These are phyloP conservation scores for Coregonus suidteri DNA, from an alignment of 2,797 vertebrate species.

Conservation along the genomic window DNA sequence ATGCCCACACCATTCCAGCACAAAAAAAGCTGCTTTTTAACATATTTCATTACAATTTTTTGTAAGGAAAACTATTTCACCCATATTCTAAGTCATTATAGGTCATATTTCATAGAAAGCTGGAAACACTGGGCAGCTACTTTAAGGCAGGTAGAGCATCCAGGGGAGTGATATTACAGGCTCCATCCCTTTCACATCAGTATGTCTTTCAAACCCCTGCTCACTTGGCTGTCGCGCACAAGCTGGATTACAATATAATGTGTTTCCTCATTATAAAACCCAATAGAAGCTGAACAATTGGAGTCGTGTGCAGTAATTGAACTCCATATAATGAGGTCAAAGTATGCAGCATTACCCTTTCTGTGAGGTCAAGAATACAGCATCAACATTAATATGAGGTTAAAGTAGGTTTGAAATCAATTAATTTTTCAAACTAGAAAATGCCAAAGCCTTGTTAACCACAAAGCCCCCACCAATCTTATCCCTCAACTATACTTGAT, in stretches of 20 bases:
- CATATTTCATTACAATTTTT: too few relatives aligned
- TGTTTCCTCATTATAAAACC: slow-evolving; percentile 10
- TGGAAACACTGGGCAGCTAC: too few relatives aligned
- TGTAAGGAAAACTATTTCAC: too few relatives aligned
- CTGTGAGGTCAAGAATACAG: slow-evolving; percentile 35
- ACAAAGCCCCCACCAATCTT: not conserved
- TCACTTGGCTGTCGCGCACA: slow-evolving; percentile 5
- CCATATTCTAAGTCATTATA: too few relatives aligned
- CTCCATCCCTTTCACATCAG: slow-evolving; percentile 10
- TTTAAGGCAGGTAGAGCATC: not conserved
- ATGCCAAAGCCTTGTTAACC: slow-evolving; percentile 52
- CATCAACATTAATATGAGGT: slow-evolving; percentile 56
- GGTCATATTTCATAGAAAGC: too few relatives aligned
- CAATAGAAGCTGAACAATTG: slow-evolving; percentile 2
- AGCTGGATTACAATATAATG: not conserved
- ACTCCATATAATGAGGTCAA: slow-evolving; percentile 36
- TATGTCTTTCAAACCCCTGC: slow-evolving; percentile 1
- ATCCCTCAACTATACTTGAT: not conserved
- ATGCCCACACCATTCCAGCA: too few relatives aligned
- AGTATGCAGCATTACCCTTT: slow-evolving; percentile 29
- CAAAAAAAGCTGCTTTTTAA: too few relatives aligned
- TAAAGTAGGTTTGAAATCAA: slow-evolving; percentile 64
- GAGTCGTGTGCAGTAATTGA: slow-evolving; percentile 12
- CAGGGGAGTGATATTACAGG: slow-evolving; percentile 2
- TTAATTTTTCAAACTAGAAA: slow-evolving; percentile 49